Conservation (phyloP, 2,113 vertebrate genomes). For the Penelope pileata region DNA sequence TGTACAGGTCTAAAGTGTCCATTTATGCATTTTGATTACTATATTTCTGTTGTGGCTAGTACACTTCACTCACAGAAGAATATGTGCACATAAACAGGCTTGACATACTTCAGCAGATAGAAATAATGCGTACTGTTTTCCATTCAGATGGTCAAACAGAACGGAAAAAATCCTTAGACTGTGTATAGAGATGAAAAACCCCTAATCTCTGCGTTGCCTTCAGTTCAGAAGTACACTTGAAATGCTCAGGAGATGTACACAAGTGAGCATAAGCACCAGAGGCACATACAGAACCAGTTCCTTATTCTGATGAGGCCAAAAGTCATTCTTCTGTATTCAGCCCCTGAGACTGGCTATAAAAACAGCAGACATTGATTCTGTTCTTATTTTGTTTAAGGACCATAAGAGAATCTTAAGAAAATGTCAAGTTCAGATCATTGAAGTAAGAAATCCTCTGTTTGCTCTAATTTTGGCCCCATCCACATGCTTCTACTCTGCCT, state of each 20-base stretch:
- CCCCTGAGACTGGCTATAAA: not conserved
- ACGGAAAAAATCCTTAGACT: not conserved
- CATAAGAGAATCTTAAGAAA: constrained; percentile 30
- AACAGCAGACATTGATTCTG: not conserved
- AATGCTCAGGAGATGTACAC: not conserved
- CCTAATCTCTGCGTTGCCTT: not conserved
- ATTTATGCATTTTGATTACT: not conserved
- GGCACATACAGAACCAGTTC: not conserved
- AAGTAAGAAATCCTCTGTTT: constrained; percentile 21
- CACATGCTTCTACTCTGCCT: not conserved
- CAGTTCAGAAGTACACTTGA: not conserved
- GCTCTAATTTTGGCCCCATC: constrained; percentile 14
- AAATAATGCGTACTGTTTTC: not conserved
- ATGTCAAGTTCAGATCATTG: not conserved
- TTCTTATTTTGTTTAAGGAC: not conserved
- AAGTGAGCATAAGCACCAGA: not conserved
- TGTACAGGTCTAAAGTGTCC: not conserved
- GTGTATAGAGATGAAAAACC: not conserved
- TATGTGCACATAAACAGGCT: not conserved
- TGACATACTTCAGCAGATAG: not conserved
- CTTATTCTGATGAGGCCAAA: constrained; percentile 10
- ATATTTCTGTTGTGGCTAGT: not conserved
- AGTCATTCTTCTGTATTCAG: not conserved
- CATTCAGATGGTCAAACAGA: not conserved
- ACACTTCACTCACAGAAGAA: not conserved